Conservation (phyloP, 2,888 invertebrate species). For the Oligia latruncula region DNA sequence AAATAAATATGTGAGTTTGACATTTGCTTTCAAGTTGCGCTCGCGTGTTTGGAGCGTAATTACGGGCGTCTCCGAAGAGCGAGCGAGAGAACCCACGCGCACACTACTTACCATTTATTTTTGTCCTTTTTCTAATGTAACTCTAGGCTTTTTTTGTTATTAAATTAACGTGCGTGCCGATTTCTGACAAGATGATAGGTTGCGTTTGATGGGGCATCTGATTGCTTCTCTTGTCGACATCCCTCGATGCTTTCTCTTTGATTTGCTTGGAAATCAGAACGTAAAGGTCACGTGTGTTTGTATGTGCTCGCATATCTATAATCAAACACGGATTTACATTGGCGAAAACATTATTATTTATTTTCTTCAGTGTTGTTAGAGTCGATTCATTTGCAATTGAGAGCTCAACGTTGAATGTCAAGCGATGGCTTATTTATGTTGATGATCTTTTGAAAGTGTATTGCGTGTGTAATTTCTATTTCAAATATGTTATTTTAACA, state of each 20-base stretch:
- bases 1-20: conserved; percentile 90
- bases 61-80: conserved; percentile 75
- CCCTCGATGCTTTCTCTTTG: conserved; percentile 89
- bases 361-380: conserved; percentile 51
- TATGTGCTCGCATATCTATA: conserved; percentile 62
- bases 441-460: conserved; percentile 47
- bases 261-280: conserved; percentile 84
- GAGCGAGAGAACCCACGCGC: conserved; percentile 68
- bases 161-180: conserved; percentile 90
- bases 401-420: conserved; percentile 47
- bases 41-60: conserved; percentile 88
- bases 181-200: conserved; percentile 90
- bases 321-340: conserved; percentile 64
- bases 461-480: conserved; percentile 56
- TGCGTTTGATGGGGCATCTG: conserved; percentile 88
- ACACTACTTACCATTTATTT: conserved; percentile 79
- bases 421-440: conserved; percentile 36
- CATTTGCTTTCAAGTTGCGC: conserved; percentile 89
- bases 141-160: conserved; percentile 87
- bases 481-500: conserved; percentile 61
- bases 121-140: conserved; percentile 77
- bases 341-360: conserved; percentile 57
- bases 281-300: conserved; percentile 76
- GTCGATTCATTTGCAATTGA: conserved; percentile 48
- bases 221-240: conserved; percentile 90